Evolutionary conservation across 2,888 invertebrate genomes (phyloP).

Genomic region (Heteromyza rotundicornis): DNA sequence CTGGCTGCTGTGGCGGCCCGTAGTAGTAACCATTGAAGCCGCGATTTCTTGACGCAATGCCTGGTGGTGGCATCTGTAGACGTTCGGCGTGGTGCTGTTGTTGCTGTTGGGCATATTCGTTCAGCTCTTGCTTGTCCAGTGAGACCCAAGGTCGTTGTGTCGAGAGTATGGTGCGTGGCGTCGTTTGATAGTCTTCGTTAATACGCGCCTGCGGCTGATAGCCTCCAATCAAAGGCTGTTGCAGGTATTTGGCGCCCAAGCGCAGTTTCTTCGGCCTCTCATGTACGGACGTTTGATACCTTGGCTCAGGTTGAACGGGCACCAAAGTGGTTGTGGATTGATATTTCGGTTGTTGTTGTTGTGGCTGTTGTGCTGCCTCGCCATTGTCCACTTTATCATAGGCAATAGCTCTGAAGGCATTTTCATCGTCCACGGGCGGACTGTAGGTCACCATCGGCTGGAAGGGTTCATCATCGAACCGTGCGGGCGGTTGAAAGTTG

Average conservation of each 20-base stretch:
- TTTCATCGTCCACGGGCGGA: conserved; percentile 56
- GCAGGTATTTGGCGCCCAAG: conserved; percentile 36
- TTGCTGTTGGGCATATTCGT: conserved; percentile 36
- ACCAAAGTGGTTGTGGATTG: conserved; percentile 50
- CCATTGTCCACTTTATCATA: conserved; percentile 65
- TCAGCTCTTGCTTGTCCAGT: conserved; percentile 45
- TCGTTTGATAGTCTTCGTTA: conserved; percentile 65
- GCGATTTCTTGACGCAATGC: conserved; percentile 36
- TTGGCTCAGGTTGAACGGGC: conserved; percentile 31
- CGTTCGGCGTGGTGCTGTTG: conserved; percentile 13
- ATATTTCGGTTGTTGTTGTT: conserved; percentile 28
- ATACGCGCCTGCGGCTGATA: conserved; percentile 20
- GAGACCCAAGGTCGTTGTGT: conserved; percentile 45
- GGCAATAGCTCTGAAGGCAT: conserved; percentile 58
- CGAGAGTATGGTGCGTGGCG: conserved; percentile 69
- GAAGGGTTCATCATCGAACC: conserved; percentile 69
- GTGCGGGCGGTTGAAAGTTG: conserved; percentile 51
- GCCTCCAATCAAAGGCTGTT: conserved; percentile 22
- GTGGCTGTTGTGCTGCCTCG: conserved; percentile 16
- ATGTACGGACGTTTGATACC: conserved; percentile 18
- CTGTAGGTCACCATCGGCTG: conserved; percentile 69
- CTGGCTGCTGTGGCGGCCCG: conserved; percentile 33
- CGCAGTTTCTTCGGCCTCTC: conserved; percentile 32
- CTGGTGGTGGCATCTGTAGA: conserved; percentile 23
- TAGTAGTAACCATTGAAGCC: conserved; percentile 52